phyloP scores from a whole-genome alignment of 2,888 invertebrate genomes.

The Troilus luridus region DNA sequence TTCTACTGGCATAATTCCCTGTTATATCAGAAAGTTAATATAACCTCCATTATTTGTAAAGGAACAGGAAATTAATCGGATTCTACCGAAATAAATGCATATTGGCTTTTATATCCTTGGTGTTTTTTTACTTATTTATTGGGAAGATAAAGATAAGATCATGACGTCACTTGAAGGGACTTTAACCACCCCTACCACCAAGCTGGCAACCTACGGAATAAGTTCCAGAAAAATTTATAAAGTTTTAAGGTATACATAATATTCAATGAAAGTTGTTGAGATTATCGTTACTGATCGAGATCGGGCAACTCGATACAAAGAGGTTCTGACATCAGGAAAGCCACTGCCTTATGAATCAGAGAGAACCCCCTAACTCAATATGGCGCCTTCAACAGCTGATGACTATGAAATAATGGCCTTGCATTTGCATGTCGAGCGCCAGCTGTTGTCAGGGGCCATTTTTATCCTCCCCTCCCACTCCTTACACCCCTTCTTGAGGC shows the following conservation, averaged over 20 bases:
- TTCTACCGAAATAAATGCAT: too few relatives aligned
- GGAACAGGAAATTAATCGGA: too few relatives aligned
- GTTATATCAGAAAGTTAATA: too few relatives aligned
- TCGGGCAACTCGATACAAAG: not conserved
- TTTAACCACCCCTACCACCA: too few relatives aligned
- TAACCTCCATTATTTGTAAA: too few relatives aligned
- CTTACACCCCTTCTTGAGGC: not conserved
- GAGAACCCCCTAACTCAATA: slow-evolving; percentile 64
- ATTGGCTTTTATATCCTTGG: too few relatives aligned
- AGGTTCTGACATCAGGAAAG: slow-evolving; percentile 45
- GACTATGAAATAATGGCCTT: slow-evolving; percentile 65
- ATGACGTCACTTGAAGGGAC: too few relatives aligned
- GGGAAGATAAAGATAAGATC: too few relatives aligned
- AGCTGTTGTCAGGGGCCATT: slow-evolving; percentile 64
- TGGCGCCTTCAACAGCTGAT: slow-evolving; percentile 65
- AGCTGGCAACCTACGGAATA: too few relatives aligned
- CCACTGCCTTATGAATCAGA: slow-evolving; percentile 62
- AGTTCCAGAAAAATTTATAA: not conserved
- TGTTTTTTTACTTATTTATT: too few relatives aligned
- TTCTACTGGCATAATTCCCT: too few relatives aligned
- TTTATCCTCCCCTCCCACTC: slow-evolving; percentile 62
- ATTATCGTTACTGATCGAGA: too few relatives aligned
- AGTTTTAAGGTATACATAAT: not conserved
- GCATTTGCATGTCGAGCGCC: slow-evolving; percentile 65
- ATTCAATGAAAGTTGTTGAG: not conserved